Conservation (phyloP, 2,113 vertebrate genomes). For the Chaetops frenatus region DNA sequence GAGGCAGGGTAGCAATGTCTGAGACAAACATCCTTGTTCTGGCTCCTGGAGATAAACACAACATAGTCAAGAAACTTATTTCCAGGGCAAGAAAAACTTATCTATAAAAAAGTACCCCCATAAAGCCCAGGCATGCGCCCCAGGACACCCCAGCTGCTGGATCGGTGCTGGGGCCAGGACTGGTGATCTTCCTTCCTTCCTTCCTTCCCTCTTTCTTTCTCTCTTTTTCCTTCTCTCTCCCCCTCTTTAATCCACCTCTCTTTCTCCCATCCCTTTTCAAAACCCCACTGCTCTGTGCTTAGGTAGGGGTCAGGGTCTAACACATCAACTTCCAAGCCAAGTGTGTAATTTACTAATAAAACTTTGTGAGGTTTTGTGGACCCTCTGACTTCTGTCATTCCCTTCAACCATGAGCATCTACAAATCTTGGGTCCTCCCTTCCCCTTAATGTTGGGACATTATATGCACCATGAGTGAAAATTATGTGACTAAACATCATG, state of each 20-base stretch:
- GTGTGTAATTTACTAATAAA: background rate
- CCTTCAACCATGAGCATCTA: fast-evolving
- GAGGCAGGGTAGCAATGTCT: background rate
- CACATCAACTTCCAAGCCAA: background rate
- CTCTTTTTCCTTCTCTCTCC: background rate
- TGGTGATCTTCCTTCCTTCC: background rate
- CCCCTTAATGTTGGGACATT: background rate
- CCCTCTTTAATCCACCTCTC: background rate
- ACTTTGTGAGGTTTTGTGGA: background rate
- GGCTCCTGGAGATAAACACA: background rate
- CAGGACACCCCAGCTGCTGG: background rate
- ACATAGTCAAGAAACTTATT: background rate
- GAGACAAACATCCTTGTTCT: background rate
- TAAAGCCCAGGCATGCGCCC: background rate
- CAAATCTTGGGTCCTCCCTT: background rate
- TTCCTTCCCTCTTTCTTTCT: background rate
- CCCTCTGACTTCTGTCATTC: background rate
- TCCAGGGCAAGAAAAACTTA: background rate
- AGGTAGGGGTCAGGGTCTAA: background rate
- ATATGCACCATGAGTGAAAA: background rate
- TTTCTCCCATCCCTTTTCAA: background rate
- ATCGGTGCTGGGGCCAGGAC: fast-evolving
- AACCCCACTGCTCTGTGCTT: background rate
- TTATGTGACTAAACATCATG: background rate
- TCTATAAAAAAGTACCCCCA: background rate